Base-by-base conservation (phyloP, 2,797 vertebrate genomes). In the Liasis olivaceus region DNA sequence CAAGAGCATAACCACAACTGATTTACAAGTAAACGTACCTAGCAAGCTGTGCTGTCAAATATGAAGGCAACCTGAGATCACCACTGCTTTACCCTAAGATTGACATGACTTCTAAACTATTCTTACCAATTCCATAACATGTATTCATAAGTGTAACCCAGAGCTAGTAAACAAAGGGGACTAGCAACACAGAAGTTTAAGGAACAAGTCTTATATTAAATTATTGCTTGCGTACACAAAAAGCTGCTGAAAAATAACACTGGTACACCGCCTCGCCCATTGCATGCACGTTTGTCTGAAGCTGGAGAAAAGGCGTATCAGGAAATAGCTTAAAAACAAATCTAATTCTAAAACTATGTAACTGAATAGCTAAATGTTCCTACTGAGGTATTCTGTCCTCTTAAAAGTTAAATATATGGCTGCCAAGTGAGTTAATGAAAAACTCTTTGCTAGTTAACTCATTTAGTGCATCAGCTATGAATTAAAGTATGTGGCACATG, bases 361-460 rank as follows among this genome's bases (percentile, higher is more conserved):
- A 56, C 42, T 85, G 81, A 93, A 36, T 7, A 89, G 15, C 58
- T 93, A 94, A 93, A 11, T 93, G 91, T 87, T 47, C 66, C 85
- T 88, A 58, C 28, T 26, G 64, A 60, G 54, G 84, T 91, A 54
- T 77, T 81, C 72, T 64, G 63, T 87, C 58, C 91, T 92, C 28
- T 91, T 94, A 24, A 51, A 90, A 92, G 91, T 63, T 26, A 91
- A 96, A 94, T 90, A 88, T 81, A 94, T 62, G 94, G 94, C 94
- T 97, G 96, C 96, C 95, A 96, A 95, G 93, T 28, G 66, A 97
- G 96, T 97, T 97, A 97, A 97, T 97, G 96, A 96, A 96, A 97
- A 97, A 96, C 96, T 95, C 95, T 95, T 94, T 93, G 92, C 93
- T 95, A 96, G 96, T 96, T 96, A 97, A 97, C 96, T 97, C 95